phyloP scores from a whole-genome alignment of 2,113 vertebrate genomes.

The Pristiophorus japonicus region DNA sequence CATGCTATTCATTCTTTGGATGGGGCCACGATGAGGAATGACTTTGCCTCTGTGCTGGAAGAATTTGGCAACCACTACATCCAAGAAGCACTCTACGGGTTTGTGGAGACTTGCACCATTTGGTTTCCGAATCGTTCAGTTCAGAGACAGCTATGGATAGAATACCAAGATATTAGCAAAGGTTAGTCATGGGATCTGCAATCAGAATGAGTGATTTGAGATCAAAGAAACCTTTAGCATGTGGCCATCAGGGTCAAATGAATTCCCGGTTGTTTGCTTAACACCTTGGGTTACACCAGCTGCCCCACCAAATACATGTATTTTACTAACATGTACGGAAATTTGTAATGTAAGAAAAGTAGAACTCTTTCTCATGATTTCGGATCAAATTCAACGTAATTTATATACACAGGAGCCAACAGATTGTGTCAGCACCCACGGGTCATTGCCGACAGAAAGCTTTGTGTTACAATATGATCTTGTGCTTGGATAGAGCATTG shows the following conservation, averaged over 20 bases:
- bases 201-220: background rate
- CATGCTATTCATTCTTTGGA: conserved; percentile 89
- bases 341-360: background rate
- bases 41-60: conserved; percentile 83
- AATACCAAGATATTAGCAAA: conserved; percentile 99
- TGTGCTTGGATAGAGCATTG: background rate
- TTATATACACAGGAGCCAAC: background rate
- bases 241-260: background rate
- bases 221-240: background rate
- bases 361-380: background rate
- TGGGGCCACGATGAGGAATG: conserved; percentile 78
- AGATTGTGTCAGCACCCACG: background rate
- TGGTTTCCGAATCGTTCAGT: conserved; percentile 98
- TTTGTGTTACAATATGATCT: background rate
- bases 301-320: background rate
- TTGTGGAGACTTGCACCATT: conserved; percentile 94
- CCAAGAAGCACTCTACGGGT: conserved; percentile 90
- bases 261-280: background rate
- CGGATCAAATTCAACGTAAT: background rate
- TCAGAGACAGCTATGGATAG: conserved; percentile 90
- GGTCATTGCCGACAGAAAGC: background rate
- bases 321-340: background rate
- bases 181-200: conserved; percentile 52
- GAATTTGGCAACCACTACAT: conserved; percentile 98
- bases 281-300: background rate